These are phyloP conservation scores for Meteorus sp. DNA, from an alignment of 1,140 invertebrate genomes.

Conservation along the genomic window DNA sequence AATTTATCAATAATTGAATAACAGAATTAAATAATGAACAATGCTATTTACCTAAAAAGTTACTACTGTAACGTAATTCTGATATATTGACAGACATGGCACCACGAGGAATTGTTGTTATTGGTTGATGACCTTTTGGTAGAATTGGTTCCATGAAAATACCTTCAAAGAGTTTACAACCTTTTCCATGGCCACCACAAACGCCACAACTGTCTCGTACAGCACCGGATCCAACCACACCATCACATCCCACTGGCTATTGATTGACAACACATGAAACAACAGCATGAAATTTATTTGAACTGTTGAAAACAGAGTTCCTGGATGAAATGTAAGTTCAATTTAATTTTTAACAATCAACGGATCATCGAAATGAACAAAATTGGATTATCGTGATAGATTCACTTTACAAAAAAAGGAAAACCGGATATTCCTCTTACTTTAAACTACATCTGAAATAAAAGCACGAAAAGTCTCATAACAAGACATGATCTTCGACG, in stretches of 20 bases:
- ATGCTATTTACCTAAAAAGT: slow-evolving; percentile 77
- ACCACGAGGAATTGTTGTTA: slow-evolving; percentile 82
- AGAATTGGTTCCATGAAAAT: slow-evolving; percentile 81
- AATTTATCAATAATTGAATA: background rate
- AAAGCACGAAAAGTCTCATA: background rate
- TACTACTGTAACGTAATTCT: slow-evolving; percentile 80
- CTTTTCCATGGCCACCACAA: slow-evolving; percentile 58
- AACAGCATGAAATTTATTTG: background rate
- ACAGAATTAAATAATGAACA: background rate
- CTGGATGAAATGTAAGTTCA: background rate
- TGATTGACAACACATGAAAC: background rate
- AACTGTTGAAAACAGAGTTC: background rate
- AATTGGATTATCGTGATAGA: too few species aligned
- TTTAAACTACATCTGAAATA: background rate
- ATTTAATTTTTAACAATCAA: too few species aligned
- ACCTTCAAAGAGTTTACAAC: slow-evolving; percentile 65
- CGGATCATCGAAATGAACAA: too few species aligned
- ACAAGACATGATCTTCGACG: background rate
- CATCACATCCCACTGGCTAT: slow-evolving; percentile 71
- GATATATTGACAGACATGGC: slow-evolving; percentile 90
- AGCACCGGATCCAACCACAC: slow-evolving; percentile 67
- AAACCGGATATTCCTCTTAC: background rate
- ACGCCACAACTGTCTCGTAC: slow-evolving; percentile 68
- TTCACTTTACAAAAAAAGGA: too few species aligned
- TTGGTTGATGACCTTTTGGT: slow-evolving; percentile 81